Evolutionary conservation across 2,888 invertebrate species (phyloP), one percentile per base, ranked within the genome.

Genomic region (Octodonta nipae): DNA sequence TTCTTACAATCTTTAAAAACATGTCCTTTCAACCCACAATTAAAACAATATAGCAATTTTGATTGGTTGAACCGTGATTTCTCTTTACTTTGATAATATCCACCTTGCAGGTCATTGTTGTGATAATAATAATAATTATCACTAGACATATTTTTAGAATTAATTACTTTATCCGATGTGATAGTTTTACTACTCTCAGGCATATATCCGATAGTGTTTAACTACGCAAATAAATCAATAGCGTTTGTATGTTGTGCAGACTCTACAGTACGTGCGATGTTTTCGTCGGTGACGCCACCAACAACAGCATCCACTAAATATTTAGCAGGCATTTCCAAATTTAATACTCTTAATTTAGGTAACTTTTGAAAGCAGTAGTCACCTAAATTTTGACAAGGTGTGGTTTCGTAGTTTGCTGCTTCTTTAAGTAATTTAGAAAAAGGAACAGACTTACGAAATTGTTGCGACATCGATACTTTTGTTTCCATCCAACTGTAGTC

Each of bases 291-390:
- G 22, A 43, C 39, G 6, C 39, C 39, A 11, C 41, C 41, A 28
- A 44, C 41, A 20, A 44, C 39, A 4, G 42, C 42, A 30, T 43
- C 41, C n/a, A 43, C 30, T 13, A 44, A 26, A 34, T 7, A 43
- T 30, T 43, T 37, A n/a, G 40, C 36, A 1, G 33, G 28, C 13
- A 44, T 40, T 22, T 30, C 7, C 10, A 34, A 25, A 15, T 35
- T 29, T 13, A 42, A 33, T 15, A 35, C 38, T 11, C 33, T 13
- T 27, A 42, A 37, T 34, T 42, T 44, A 1, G 36, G 17, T 12
- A 44, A 22, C 30, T 44, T 43, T 30, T 33, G 17, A 28, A 40
- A 44, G 35, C 41, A 42, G 36, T 42, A 42, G 30, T 40, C 40
- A 4, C 37, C 30, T 10, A 37, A 26, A 11, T 36, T 33, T 35